These are phyloP conservation scores for Todus mexicanus DNA, from an alignment of 2,797 vertebrate species.

Conservation along the genomic window DNA sequence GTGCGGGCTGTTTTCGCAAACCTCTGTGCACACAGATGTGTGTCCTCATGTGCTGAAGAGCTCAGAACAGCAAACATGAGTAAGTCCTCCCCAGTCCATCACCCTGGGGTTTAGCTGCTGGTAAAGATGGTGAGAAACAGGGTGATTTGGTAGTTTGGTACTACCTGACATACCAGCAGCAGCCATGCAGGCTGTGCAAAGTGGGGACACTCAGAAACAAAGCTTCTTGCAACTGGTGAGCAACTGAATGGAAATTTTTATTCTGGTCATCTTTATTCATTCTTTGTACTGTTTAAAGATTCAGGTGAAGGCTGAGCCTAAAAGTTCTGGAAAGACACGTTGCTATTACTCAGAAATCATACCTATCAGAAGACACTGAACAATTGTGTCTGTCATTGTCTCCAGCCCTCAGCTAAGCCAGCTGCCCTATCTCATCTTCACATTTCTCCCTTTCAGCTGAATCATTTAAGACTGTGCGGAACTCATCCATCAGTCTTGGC, in stretches of 20 bases:
- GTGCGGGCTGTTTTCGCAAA: neutral
- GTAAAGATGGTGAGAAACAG: neutral
- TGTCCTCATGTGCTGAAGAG: neutral
- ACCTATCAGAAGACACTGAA: neutral
- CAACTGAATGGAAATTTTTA: neutral
- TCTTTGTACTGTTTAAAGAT: neutral
- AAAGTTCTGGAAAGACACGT: neutral
- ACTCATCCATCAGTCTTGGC: neutral
- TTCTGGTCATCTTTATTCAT: neutral
- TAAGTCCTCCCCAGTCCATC: neutral
- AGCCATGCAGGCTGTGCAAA: neutral
- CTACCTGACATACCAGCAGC: neutral
- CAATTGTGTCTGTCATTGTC: neutral
- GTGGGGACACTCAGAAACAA: neutral
- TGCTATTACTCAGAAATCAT: neutral
- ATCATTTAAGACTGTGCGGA: neutral
- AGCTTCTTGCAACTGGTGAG: neutral
- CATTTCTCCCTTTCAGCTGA: neutral
- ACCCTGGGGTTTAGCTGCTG: too few species aligned
- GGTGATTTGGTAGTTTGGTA: neutral
- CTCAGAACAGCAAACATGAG: neutral
- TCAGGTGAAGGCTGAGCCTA: constrained; percentile 25
- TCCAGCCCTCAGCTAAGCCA: neutral
- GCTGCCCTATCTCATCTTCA: neutral
- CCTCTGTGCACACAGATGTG: neutral